Conservation (phyloP, 2,797 vertebrate species). For the Luscinia luscinia region DNA sequence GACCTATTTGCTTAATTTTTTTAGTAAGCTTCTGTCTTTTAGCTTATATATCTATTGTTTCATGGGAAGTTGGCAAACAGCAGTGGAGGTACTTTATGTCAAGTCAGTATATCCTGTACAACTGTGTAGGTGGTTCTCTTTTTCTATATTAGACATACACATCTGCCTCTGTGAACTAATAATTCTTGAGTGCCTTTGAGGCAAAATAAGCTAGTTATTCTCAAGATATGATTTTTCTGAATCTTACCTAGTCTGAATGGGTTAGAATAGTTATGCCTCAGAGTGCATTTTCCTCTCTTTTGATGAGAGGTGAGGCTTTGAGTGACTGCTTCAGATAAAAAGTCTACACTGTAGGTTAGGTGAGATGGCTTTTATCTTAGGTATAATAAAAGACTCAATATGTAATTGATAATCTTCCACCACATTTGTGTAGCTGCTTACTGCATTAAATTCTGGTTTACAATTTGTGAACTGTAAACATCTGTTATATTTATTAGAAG, state of each 20-base stretch:
- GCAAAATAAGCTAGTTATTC: not conserved
- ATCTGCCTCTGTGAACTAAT: not conserved
- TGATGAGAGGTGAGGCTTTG: not conserved
- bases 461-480: not conserved
- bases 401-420: not conserved
- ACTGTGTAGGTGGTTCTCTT: not conserved
- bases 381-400: not conserved
- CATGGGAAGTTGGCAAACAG: not conserved
- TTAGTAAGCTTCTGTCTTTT: not conserved
- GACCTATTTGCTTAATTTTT: not conserved
- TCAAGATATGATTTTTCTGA: not conserved
- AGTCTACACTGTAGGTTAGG: not conserved
- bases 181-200: not conserved
- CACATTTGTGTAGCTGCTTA: not conserved
- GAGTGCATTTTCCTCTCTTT: not conserved
- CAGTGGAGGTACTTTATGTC: not conserved
- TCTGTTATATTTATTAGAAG: not conserved
- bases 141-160: not conserved
- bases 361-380: not conserved
- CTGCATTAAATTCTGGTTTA: not conserved
- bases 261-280: not conserved
- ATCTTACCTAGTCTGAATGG: fast-evolving
- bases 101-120: not conserved
- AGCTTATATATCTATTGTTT: not conserved
- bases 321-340: not conserved